Base-by-base conservation (phyloP, 2,113 vertebrate species). In the Caranx melampygus region DNA sequence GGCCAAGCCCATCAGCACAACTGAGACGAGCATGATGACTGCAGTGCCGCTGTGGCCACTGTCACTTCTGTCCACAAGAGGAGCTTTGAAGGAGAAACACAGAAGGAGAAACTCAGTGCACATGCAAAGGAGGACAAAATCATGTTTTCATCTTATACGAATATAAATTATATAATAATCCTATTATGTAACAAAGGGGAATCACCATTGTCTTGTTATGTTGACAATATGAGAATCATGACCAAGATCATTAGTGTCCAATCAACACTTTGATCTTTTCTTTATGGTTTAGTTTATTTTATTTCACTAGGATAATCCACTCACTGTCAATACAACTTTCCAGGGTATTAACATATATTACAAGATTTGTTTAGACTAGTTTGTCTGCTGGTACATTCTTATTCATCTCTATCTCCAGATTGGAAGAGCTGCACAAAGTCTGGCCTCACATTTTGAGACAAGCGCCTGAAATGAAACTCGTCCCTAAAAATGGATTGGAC, bases 11-110 rank as follows among this genome's bases (percentile, higher is more conserved):
- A 93, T 84, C 78, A 93, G 88, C 2, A 88, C 82, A 44, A 90
- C 91, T n/a, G 90, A 91, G 72, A 94, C 91, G 1, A 92, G 89
- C 92, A 93, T 92, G 87, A 94, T 93, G 87, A 92, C 85, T 52
- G 93, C 91, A 14, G 88, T 92, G 76, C 87, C 54, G 15, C 87
- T 92, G 83, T 94, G 91, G 55, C 79, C 61, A 12, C 87, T 87
- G 9, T 91, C 88, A 15, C 86, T 88, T 83, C 70, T 75, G 87
- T 93, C 91, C 83, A 93, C 84, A 1, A 93, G 91, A 84, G 93
- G 92, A 79, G 90, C 93, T 93, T 81, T 54, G 59, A 68, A 67
- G 47, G 75, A 78, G 45, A 75, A 44, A 74, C 54, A 82, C 34
- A 7, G 18, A 57, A 47, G 69, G 52, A 58, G 40, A 75, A n/a